Conservation (phyloP, 1,140 invertebrate species). For the Leptopilina clavipes region DNA sequence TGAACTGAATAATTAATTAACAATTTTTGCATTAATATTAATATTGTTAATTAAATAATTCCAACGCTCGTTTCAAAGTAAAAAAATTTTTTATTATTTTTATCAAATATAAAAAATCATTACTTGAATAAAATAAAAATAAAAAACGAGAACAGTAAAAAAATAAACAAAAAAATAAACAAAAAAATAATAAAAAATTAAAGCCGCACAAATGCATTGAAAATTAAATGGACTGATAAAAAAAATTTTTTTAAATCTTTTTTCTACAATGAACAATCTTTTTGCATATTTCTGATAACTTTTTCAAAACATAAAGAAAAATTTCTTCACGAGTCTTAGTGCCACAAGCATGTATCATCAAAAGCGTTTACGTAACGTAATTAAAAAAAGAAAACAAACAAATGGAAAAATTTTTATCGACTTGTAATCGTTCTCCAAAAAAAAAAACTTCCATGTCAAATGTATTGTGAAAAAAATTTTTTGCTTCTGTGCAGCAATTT, state of each 20-base stretch:
- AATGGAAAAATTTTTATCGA: not conserved
- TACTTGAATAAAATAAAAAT: not conserved
- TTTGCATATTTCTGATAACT: not conserved
- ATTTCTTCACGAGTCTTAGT: conserved; percentile 3
- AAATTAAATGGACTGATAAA: conserved; percentile 2
- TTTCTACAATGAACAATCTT: not conserved
- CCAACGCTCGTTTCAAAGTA: not conserved
- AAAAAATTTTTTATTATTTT: too few relatives aligned
- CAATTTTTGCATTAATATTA: not conserved
- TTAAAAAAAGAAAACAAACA: conserved; percentile 31
- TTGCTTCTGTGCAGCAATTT: conserved; percentile 69
- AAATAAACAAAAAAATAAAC: not conserved
- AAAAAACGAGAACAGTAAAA: not conserved
- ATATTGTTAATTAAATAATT: not conserved
- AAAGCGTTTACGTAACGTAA: not conserved
- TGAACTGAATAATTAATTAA: not conserved
- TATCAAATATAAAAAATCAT: too few relatives aligned
- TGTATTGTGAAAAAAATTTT: conserved; percentile 20
- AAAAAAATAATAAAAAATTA: not conserved
- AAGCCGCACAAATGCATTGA: not conserved
- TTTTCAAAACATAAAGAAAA: not conserved
- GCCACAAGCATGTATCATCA: conserved; percentile 5
- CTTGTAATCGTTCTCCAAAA: not conserved
- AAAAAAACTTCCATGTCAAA: conserved; percentile 42
- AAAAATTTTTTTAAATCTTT: not conserved